Evolutionary conservation across 2,113 vertebrate species (phyloP).

Genomic region (Piprites chloris): DNA sequence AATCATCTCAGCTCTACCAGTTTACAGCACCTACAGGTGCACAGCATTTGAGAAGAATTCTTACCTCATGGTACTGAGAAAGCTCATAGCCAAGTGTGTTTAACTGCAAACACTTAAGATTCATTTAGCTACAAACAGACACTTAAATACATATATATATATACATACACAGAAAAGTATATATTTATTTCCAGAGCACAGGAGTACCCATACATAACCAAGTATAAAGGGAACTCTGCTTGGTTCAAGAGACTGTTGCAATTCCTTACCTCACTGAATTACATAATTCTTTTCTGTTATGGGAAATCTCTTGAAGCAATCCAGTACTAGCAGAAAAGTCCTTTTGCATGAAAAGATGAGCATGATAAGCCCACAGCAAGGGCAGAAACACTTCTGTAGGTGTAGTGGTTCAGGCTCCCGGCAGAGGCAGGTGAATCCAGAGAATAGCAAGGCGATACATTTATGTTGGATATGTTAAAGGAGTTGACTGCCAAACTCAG

Average conservation of each 20-base stretch:
- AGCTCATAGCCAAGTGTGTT: background rate
- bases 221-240: background rate
- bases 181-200: background rate
- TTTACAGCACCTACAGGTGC: background rate
- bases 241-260: background rate
- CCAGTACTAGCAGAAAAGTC: background rate
- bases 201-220: background rate
- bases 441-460: background rate
- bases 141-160: background rate
- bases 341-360: background rate
- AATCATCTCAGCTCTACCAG: background rate
- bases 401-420: background rate
- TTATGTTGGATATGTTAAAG: background rate
- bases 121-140: background rate
- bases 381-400: background rate
- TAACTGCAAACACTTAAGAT: background rate
- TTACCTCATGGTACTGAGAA: background rate
- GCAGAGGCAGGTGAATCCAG: background rate
- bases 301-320: background rate
- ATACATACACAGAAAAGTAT: background rate
- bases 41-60: background rate
- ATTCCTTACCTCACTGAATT: background rate
- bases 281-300: background rate
- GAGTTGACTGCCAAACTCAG: background rate
- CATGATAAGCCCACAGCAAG: fast-evolving